Base-by-base conservation (phyloP, 2,113 vertebrate species). In the Diadophis punctatus region DNA sequence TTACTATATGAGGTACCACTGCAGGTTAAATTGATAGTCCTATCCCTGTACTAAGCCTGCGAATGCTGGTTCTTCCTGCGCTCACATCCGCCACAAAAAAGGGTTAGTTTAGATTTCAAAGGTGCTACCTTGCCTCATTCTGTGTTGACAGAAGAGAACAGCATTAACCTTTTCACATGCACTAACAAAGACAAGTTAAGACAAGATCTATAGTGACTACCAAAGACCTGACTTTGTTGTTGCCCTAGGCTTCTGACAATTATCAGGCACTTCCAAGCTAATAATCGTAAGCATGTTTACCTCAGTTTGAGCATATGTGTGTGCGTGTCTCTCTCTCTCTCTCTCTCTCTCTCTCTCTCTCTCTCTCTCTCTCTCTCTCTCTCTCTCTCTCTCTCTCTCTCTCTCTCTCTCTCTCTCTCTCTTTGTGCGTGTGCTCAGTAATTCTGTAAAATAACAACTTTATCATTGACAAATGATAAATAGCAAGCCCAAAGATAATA, bases 111-210 rank as follows among this genome's bases (percentile, higher is more conserved):
- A 95, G 96, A 96, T 97, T 97, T 97, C 96, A 96, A 93, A 97
- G 96, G 95, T 97, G 95, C 95, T 94, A 94, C 93, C 58, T 93
- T 96, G 95, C 94, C 93, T 97, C 93, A 90, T 93, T 97, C 95
- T 96, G 93, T 94, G 95, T 95, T 97, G 97, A 97, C 55, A 2
- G 96, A 96, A 96, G 95, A 95, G 97, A 97, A 95, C 96, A 93
- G 94, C 97, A 97, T 97, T 98, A 98, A 98, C 97, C 97, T 98
- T 98, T 98, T 97, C 97, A 98, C 96, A 97, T 95, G 96, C 95
- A 92, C 97, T 98, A 97, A 97, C 97, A 96, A 97, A 97, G 96
- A 98, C 97, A 97, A 98, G 97, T 97, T 96, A 97, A 97, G 97
- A 97, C 97, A 97, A 97, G 97, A 97, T 96, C 95, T 93, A 94